These are phyloP conservation scores for Caenorhabditis sinica DNA, from an alignment of 2,888 invertebrate genomes.

Conservation along the genomic window DNA sequence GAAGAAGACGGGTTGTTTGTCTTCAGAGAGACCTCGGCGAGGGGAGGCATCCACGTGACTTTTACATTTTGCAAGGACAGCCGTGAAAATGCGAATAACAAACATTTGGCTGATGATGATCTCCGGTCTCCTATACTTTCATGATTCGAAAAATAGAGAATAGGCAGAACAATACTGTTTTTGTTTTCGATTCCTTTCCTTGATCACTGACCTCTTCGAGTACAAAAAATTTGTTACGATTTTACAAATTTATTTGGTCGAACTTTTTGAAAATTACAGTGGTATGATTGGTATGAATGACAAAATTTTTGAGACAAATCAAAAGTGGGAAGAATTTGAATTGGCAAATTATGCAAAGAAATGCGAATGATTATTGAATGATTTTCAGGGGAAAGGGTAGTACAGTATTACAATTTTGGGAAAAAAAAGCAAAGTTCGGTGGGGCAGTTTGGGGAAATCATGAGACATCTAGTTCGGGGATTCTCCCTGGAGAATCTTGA, in stretches of 20 bases:
- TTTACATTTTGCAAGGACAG: conserved; percentile 16
- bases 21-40: conserved; percentile 13
- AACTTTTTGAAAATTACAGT: conserved; percentile 10
- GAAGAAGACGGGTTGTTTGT: conserved; percentile 32
- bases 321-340: background rate
- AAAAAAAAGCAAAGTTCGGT: background rate
- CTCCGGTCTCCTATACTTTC: conserved; percentile 16
- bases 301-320: background rate
- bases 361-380: conserved; percentile 35
- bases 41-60: conserved; percentile 50
- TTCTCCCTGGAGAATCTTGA: conserved; percentile 82
- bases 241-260: conserved; percentile 45
- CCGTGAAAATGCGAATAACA: conserved; percentile 24
- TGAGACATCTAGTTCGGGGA: conserved; percentile 76
- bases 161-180: conserved; percentile 22
- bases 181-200: background rate
- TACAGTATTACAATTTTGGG: conserved; percentile 12
- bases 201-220: background rate
- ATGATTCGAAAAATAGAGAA: background rate
- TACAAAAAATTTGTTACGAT: conserved; percentile 7
- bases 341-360: conserved; percentile 46
- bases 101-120: conserved; percentile 1
- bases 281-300: background rate
- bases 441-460: background rate
- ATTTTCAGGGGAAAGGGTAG: background rate